Conservation (phyloP, 2,888 invertebrate genomes). For the Heteropelma amictum region DNA sequence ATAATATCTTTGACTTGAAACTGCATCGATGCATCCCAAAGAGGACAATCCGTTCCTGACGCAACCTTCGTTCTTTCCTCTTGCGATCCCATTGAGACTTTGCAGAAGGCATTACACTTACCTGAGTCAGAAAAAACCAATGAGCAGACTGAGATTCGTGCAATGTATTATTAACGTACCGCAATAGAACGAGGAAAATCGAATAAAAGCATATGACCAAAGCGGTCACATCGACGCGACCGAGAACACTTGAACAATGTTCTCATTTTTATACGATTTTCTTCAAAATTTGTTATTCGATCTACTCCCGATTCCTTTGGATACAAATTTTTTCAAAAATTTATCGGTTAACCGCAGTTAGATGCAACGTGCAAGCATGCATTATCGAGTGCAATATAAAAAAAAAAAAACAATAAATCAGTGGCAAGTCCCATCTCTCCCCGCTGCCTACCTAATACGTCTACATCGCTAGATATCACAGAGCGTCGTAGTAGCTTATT, state of each 20-base stretch:
- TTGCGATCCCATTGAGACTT: constrained; percentile 86
- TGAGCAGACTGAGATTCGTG: too few relatives aligned
- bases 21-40: constrained; percentile 89
- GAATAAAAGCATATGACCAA: too few relatives aligned
- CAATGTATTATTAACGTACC: not conserved
- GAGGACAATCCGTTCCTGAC: constrained; percentile 80
- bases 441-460: constrained; percentile 40
- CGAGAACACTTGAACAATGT: too few relatives aligned
- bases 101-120: constrained; percentile 86
- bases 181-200: not conserved
- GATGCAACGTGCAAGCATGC: constrained; percentile 46
- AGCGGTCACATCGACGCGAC: too few relatives aligned
- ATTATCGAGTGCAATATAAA: constrained; percentile 21
- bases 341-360: constrained; percentile 23
- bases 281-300: too few relatives aligned
- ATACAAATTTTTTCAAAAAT: not conserved
- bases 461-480: constrained; percentile 36
- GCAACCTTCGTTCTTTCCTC: constrained; percentile 83
- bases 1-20: constrained; percentile 85
- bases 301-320: too few relatives aligned
- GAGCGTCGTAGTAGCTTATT: constrained; percentile 40
- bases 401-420: not conserved
- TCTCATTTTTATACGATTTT: too few relatives aligned
- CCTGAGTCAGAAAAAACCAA: constrained; percentile 74
- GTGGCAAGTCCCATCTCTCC: not conserved